phyloP scores from a whole-genome alignment of 2,888 invertebrate species.

The Altica lythri region DNA sequence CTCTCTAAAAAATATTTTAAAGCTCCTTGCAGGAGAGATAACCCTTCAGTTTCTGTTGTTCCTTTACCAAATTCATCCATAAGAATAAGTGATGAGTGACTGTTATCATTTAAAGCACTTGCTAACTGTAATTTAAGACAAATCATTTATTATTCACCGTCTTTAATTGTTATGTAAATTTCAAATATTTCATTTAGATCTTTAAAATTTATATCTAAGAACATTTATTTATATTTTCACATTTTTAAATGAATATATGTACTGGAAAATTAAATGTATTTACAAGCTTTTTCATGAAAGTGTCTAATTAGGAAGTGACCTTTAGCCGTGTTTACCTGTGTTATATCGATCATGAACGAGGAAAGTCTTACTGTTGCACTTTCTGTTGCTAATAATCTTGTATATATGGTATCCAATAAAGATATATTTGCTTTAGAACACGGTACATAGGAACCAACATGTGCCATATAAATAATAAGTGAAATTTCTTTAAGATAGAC shows the following conservation, averaged over 20 bases:
- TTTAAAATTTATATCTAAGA: too few species aligned
- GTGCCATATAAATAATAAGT: constrained; percentile 81
- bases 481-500: constrained; percentile 86
- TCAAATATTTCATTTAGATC: too few species aligned
- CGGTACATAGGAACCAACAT: constrained; percentile 89
- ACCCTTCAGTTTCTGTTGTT: constrained; percentile 76
- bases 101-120: constrained; percentile 69
- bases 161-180: too few species aligned
- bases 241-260: too few species aligned
- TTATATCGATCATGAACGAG: constrained; percentile 82
- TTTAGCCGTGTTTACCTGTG: too few species aligned
- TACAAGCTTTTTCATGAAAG: too few species aligned
- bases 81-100: constrained; percentile 71
- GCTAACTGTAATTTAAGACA: constrained; percentile 64
- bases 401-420: constrained; percentile 73
- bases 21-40: constrained; percentile 71
- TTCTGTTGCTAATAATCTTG: constrained; percentile 76
- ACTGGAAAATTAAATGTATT: too few species aligned
- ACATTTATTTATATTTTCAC: too few species aligned
- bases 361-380: constrained; percentile 80
- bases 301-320: too few species aligned
- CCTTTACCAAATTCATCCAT: constrained; percentile 92
- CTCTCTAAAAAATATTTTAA: constrained; percentile 69
- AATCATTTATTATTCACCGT: too few species aligned
- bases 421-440: constrained; percentile 75